Base-by-base conservation (phyloP, 2,797 vertebrate species). In the Typhlichthys eigenmanni region DNA sequence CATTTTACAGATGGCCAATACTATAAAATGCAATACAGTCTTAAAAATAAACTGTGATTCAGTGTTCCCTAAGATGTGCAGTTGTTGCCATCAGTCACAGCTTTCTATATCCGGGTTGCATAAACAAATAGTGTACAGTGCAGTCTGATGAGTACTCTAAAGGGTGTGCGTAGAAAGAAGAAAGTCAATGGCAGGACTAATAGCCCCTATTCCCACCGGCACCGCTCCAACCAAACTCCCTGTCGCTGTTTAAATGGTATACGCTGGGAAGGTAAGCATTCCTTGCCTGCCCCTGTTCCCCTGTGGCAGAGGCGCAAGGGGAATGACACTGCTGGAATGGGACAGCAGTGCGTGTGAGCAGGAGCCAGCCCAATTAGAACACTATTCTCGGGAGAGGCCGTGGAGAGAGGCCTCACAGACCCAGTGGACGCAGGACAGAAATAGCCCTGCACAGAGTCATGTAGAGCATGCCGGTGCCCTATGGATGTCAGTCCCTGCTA, bases 281-380 rank as follows among this genome's bases (percentile, higher is more conserved):
- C 52, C 47, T 59, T 60, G 16, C 55, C 10, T 3, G 7, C 50
- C 16, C 49, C 64, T 3, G 10, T 64, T 79, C 81, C 74, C 74
- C 11, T 34, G 64, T 71, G 70, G 50, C 43, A 57, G 59, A 68
- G 52, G 24, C n/a, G 68, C 32, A 7, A 64, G 55, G 50, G 64
- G 1, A 8, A 51, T 47, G 49, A 49, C 60, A 55, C 65, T 47
- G 47, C 56, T 58, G 76, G 72, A 75, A 78, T 53, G 63, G 80
- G 70, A 86, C 76, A 78, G 63, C 66, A 75, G 71, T 61, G 72
- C 76, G 79, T 84, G 72, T 72, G 83, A 79, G 74, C 64, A 38
- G 46, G 65, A 79, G 71, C 82, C 81, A 81, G 80, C 66, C 83
- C 85, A 89, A 93, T 92, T 88, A 89, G 68, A 89, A 62, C 71